Evolutionary conservation across 2,113 vertebrate genomes (phyloP).

Genomic region (Melozone crissalis): DNA sequence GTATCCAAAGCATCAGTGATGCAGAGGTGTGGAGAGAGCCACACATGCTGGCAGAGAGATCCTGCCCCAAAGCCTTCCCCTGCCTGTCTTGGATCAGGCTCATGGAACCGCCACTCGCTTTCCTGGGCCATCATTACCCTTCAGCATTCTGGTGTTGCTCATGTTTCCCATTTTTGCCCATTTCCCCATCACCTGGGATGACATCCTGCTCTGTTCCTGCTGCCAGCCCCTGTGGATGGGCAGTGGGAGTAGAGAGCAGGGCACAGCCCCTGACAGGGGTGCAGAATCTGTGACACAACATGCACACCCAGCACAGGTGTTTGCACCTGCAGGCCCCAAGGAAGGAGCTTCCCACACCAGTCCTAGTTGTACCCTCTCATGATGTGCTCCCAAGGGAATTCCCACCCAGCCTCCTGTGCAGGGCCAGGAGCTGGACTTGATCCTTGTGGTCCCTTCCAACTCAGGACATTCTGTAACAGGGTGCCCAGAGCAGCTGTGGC

Average conservation of each 20-base stretch:
- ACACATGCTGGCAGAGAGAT: neutral
- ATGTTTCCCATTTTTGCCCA: neutral
- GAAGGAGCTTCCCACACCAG: neutral
- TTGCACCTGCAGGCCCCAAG: neutral
- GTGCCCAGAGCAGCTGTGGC: neutral
- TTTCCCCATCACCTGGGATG: neutral
- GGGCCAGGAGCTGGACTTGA: neutral
- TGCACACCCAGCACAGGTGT: too few species aligned
- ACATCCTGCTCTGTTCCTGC: accelerated
- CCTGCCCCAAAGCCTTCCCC: neutral
- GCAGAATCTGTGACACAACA: accelerated
- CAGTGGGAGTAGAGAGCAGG: neutral
- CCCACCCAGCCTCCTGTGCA: neutral
- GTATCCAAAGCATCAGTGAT: neutral
- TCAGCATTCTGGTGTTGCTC: neutral
- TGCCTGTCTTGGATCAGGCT: neutral
- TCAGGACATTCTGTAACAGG: neutral
- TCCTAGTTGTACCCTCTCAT: accelerated
- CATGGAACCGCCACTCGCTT: neutral
- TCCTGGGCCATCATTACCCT: neutral
- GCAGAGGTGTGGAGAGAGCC: neutral
- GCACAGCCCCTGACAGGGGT: accelerated
- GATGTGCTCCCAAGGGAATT: neutral
- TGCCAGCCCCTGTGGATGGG: neutral
- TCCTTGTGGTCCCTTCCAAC: neutral